Conservation (phyloP, 2,797 vertebrate species). For the Dryobates pubescens region DNA sequence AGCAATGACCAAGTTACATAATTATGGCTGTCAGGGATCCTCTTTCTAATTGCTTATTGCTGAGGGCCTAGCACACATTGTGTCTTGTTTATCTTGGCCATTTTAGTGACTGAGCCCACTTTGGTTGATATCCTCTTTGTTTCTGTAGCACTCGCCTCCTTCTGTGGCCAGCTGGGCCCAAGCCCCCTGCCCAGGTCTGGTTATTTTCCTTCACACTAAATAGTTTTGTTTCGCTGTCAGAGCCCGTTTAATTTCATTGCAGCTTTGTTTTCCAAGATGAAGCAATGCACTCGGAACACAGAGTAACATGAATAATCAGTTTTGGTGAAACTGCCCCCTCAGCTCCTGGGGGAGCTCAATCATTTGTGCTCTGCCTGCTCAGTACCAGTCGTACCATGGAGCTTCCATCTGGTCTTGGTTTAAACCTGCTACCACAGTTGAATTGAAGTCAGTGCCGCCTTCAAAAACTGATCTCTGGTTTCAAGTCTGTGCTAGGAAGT, state of each 20-base stretch:
- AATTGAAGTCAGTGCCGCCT: neutral
- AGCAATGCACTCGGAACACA: neutral
- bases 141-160: conserved; percentile 27
- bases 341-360: neutral
- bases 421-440: neutral
- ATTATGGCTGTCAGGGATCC: neutral
- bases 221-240: conserved; percentile 27
- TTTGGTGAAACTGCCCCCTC: neutral
- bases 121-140: neutral
- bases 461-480: neutral
- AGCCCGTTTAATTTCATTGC: neutral
- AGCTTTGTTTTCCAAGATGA: neutral
- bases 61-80: neutral
- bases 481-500: neutral
- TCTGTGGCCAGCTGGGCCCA: conserved; percentile 16
- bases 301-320: neutral
- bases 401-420: neutral
- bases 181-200: neutral
- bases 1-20: neutral
- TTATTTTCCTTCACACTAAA: conserved; percentile 48
- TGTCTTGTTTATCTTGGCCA: conserved; percentile 45
- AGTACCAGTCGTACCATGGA: neutral
- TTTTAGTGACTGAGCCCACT: neutral
- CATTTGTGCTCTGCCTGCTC: neutral
- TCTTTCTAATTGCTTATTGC: neutral